Percentiles rank a stretch among this genome's conserved stretches.
These are phyloP conservation scores for Gorsachius goisagi DNA, from an alignment of 2,113 vertebrate genomes.

Conservation along the genomic window DNA sequence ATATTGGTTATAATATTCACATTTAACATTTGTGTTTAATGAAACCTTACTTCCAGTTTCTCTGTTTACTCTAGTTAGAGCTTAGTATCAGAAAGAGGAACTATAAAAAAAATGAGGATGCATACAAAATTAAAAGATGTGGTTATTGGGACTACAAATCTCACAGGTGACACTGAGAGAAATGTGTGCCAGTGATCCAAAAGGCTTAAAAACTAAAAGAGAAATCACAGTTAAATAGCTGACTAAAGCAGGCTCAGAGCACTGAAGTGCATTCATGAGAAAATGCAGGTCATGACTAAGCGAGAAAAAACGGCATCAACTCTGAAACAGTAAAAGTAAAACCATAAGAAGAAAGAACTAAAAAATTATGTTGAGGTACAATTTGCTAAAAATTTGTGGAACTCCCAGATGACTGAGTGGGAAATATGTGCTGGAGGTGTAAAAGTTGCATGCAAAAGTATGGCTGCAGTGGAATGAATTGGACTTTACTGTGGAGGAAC, in stretches of 20 bases:
- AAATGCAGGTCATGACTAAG: neutral
- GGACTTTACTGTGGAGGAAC: neutral
- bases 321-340: neutral
- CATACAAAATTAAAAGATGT: neutral
- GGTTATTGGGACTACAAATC: neutral
- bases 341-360: neutral
- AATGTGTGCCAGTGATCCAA: neutral
- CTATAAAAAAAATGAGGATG: neutral
- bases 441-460: neutral
- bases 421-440: neutral
- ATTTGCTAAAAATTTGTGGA: neutral
- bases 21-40: neutral
- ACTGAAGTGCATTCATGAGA: neutral
- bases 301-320: neutral
- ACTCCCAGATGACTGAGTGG: neutral
- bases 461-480: neutral
- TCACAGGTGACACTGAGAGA: neutral
- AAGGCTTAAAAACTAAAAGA: neutral
- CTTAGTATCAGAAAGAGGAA: neutral
- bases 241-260: neutral
- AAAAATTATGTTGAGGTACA: neutral
- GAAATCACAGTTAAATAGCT: neutral
- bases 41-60: neutral
- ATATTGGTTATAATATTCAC: neutral
- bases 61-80: neutral